Evolutionary conservation across 2,113 vertebrate species (phyloP), one percentile per base, ranked within the genome.

Genomic region (Atlantisia rogersi): DNA sequence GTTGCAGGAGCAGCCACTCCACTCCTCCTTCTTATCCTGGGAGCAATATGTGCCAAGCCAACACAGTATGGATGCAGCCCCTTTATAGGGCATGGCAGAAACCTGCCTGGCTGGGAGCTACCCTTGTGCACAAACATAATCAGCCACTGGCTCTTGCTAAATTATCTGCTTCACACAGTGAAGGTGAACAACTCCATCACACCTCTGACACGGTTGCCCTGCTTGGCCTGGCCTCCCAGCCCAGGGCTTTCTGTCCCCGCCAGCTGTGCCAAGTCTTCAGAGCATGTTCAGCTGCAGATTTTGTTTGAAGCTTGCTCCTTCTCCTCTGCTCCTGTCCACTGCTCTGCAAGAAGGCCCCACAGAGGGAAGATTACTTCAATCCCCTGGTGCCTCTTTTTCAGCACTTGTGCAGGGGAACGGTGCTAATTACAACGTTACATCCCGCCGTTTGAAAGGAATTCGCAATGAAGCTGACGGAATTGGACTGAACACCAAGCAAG

Each of bases 391-490:
- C 88, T 82, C 95, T 88, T 95, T 93, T 62, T 56, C 55, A 21
- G 48, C 0, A 2, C 52, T 76, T 35, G 67, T 70, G 75, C 50
- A 35, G 90, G 80, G 80, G 94, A 94, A 44, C 0, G 5, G 63
- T 44, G 86, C 88, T 96, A 93, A 91, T 96, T 94, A 73, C 88
- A 5, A 58, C 5, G 0, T 93, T 82, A 84, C 58, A 88, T 86
- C 94, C 95, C 84, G 95, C 90, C 86, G 90, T 90, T 90, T 58
- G 90, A 58, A 83, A 97, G 77, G 90, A 95, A 96, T 93, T 58
- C 1, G 0, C 65, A 89, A 84, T 60, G 92, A 92, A 50, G 92
- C 53, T 46, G 80, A 35, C 69, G 46, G 74, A 29, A 35, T 16
- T 35, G 84, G 67, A 46, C 77, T 55, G 73, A 88, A 24, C 39